phyloP scores from a whole-genome alignment of 2,888 invertebrate species.

The Eupithecia centaureata region DNA sequence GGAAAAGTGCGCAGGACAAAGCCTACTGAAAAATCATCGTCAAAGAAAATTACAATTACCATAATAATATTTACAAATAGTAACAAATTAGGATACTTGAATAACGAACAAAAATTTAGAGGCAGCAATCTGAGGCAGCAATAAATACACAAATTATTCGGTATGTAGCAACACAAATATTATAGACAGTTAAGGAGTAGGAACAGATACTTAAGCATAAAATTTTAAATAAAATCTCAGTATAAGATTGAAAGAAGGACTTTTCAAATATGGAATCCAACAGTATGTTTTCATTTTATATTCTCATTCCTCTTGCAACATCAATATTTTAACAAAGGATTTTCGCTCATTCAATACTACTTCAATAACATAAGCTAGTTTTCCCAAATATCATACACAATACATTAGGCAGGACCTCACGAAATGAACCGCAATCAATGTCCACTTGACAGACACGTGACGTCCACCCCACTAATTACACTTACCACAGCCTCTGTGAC shows the following conservation, averaged over 20 bases:
- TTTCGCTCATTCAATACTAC: not conserved
- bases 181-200: too few relatives aligned
- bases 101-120: too few relatives aligned
- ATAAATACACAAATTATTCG: not conserved
- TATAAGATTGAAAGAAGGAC: too few relatives aligned
- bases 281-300: not conserved
- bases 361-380: slow-evolving; percentile 11
- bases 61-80: too few relatives aligned
- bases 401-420: slow-evolving; percentile 25
- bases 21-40: too few relatives aligned
- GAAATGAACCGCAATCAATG: slow-evolving; percentile 75
- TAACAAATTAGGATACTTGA: too few relatives aligned
- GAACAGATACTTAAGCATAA: too few relatives aligned
- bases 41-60: too few relatives aligned
- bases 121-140: too few relatives aligned
- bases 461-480: slow-evolving; percentile 69
- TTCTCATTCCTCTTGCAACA: not conserved
- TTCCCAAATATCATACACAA: slow-evolving; percentile 28
- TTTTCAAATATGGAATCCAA: not conserved
- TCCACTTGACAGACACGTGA: slow-evolving; percentile 76
- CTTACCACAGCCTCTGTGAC: slow-evolving; percentile 29
- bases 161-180: not conserved
- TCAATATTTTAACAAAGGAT: not conserved
- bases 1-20: too few relatives aligned
- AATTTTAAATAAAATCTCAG: too few relatives aligned